Evolutionary conservation across 2,797 vertebrate species (phyloP).

Genomic region (Heterohyrax brucei): DNA sequence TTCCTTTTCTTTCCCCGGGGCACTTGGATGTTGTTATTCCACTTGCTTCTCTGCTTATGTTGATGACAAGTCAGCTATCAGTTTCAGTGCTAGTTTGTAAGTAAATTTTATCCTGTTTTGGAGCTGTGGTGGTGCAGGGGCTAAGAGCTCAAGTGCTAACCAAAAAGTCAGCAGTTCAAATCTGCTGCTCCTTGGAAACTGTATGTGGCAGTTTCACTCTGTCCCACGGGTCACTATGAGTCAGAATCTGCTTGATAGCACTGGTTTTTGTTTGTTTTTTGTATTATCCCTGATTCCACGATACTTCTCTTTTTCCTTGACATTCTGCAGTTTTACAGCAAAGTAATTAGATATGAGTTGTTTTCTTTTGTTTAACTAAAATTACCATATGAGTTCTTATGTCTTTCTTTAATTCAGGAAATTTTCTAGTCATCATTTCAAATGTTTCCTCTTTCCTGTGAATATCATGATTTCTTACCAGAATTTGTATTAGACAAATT

Average conservation of each 20-base stretch:
- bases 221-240: no score
- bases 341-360: neutral
- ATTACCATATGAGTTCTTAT: neutral
- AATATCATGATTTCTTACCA: neutral
- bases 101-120: neutral
- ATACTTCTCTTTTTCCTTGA: neutral
- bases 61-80: neutral
- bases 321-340: neutral
- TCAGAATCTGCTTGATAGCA: no score
- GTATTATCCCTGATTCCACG: conserved; percentile 33
- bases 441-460: neutral
- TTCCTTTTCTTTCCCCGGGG: neutral
- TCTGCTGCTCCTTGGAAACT: no score
- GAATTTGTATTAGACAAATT: neutral
- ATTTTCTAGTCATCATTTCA: neutral
- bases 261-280: no score
- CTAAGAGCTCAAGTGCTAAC: no score
- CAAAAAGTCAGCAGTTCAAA: no score
- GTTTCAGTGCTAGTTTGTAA: neutral
- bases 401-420: neutral
- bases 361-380: conserved; percentile 29
- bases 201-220: no score
- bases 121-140: no score
- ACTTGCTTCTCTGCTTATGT: neutral
- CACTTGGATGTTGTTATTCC: neutral